Evolutionary conservation across 2,797 vertebrate species (phyloP).

Genomic region (Sylvilagus floridanus): DNA sequence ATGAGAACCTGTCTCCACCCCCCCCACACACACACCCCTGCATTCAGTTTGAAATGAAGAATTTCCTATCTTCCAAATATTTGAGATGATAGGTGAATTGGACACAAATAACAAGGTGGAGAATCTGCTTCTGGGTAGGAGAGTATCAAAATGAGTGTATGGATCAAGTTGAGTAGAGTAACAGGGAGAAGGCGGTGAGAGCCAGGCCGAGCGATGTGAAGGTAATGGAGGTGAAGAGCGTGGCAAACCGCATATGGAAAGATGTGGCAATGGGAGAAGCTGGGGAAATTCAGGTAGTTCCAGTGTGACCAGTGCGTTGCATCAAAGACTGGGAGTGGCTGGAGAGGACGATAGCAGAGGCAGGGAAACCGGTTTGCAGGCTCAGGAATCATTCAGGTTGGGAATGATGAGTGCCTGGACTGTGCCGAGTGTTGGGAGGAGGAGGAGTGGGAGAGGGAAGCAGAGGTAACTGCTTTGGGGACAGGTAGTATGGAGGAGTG

Average conservation of each 20-base stretch:
- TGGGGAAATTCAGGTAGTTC: background rate
- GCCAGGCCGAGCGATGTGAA: background rate
- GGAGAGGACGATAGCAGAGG: background rate
- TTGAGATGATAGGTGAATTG: background rate
- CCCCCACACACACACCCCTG: too few relatives aligned
- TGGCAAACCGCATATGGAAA: background rate
- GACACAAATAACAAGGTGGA: background rate
- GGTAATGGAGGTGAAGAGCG: background rate
- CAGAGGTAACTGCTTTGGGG: background rate
- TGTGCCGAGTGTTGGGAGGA: background rate
- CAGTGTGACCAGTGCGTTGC: background rate
- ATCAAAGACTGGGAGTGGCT: background rate
- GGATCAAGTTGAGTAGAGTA: background rate
- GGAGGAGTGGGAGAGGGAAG: background rate
- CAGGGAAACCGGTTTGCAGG: conserved; percentile 64
- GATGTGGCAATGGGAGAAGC: background rate
- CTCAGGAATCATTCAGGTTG: background rate
- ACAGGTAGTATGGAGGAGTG: background rate
- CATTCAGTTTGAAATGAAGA: conserved; percentile 35
- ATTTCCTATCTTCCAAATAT: background rate
- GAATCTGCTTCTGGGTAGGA: background rate
- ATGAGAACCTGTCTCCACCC: background rate
- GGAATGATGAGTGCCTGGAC: background rate
- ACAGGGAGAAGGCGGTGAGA: background rate
- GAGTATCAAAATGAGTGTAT: conserved; percentile 8